Base-by-base conservation (phyloP, 2,888 invertebrate species). In the Rapana venosa region DNA sequence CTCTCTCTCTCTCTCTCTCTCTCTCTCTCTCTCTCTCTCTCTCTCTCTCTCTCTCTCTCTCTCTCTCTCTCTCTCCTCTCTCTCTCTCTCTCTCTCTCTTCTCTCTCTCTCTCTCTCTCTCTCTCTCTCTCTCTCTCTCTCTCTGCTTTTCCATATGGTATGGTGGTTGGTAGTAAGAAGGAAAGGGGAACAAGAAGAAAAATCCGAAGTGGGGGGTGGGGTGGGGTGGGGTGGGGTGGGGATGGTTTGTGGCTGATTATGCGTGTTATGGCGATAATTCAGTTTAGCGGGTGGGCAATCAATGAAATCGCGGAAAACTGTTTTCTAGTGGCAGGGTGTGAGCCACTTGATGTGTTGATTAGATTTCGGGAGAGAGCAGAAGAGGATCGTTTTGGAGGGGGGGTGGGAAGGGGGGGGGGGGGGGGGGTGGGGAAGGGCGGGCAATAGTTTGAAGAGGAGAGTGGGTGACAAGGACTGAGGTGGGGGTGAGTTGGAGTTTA, bases 201-300 rank as follows among this genome's bases (percentile, higher is more conserved):
- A 79, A 77, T 32, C 11, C 1, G 32, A 32, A 32, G 15, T 15
- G 32, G 13, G 32, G 77, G 32, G 11, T 15, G 47, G 47, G 47
- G 47, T 2, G 47, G 47, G 8, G 47, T 5, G 47, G 47, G 47
- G 47, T 47, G 47, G 47, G 47, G 47, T 2, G 47, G 47, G 8
- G 47, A n/a, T 5, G 47, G 47, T 2, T 2, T 47, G 17, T 79
- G 15, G n/a, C 32, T 79, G 30, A 79, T 79, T 79, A 79, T 79
- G 79, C 79, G 26, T 32, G 79, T 79, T 32, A 22, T 35, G 36
- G 81, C 22, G 81, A 81, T 81, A 81, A 81, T 81, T 81, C 81
- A 81, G 47, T 36, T 81, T 81, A 11, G 81, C 47, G 26, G 77
- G 61, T 20, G 22, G 20, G 81, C 36, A 36, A 47, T 83, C 81